Evolutionary conservation across 1,140 invertebrate genomes (phyloP).

Genomic region (Eurosta solidaginis): DNA sequence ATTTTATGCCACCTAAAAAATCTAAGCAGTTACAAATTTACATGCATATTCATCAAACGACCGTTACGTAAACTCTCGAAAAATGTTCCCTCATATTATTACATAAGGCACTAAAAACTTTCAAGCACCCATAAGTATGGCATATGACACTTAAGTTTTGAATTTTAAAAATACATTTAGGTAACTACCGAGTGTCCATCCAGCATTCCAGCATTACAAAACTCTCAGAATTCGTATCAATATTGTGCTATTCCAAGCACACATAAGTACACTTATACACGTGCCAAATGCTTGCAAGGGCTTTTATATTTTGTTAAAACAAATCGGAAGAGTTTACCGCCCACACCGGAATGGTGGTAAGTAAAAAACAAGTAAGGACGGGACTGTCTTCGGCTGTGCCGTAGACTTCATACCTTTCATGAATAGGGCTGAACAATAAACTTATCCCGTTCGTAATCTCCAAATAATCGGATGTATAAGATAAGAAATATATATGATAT

Average conservation of each 20-base stretch:
- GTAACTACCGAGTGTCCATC: background rate
- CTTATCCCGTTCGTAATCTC: too few species aligned
- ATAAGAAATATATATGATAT: too few species aligned
- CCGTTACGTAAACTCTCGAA: too few species aligned
- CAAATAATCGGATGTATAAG: too few species aligned
- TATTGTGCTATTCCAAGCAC: background rate
- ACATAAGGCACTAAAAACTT: background rate
- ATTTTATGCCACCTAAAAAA: too few species aligned
- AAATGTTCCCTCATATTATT: background rate
- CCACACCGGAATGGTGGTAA: background rate
- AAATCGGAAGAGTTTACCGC: background rate
- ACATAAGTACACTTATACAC: background rate
- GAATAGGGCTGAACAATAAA: too few species aligned
- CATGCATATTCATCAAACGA: background rate
- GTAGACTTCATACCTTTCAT: too few species aligned
- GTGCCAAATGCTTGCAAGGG: background rate
- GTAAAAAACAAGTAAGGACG: background rate
- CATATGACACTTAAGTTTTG: slow-evolving; percentile 3
- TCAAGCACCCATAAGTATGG: background rate
- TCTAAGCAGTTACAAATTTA: too few species aligned
- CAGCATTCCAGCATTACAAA: background rate
- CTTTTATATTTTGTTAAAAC: background rate
- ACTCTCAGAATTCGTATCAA: background rate
- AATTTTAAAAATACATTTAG: background rate
- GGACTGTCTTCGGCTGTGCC: background rate